Conservation (phyloP, 2,797 vertebrate genomes). For the Enteromius unitaeniatus region DNA sequence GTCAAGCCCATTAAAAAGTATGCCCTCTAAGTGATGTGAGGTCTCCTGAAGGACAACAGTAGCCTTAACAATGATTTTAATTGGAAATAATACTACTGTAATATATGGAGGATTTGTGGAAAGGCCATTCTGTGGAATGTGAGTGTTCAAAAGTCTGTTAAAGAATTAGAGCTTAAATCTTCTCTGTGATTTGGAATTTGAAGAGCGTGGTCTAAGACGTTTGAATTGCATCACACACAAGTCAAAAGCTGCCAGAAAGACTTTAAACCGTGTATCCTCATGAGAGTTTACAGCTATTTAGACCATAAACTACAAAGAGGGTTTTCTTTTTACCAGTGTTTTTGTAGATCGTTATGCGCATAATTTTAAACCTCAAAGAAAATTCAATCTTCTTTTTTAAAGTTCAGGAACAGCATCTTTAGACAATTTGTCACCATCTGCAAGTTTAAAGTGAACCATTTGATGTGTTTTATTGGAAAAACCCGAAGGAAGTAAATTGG, state of each 20-base stretch:
- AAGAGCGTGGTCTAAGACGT: slow-evolving; percentile 34
- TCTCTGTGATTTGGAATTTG: slow-evolving; percentile 38
- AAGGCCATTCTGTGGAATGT: slow-evolving; percentile 47
- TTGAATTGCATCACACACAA: slow-evolving; percentile 16
- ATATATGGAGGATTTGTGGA: slow-evolving; percentile 40
- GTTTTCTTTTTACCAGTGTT: slow-evolving; percentile 25
- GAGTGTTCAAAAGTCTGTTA: slow-evolving; percentile 33
- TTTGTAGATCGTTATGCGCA: background rate
- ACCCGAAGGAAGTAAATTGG: background rate
- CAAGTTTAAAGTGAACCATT: background rate
- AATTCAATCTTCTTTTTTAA: slow-evolving; percentile 18
- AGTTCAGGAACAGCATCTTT: slow-evolving; percentile 21
- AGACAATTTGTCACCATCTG: slow-evolving; percentile 18
- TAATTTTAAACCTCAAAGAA: slow-evolving; percentile 22
- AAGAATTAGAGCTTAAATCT: slow-evolving; percentile 40
- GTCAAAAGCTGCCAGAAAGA: slow-evolving; percentile 33
- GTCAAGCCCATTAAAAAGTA: slow-evolving; percentile 3
- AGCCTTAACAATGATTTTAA: slow-evolving; percentile 55
- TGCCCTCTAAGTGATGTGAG: background rate
- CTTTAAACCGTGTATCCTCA: slow-evolving; percentile 7
- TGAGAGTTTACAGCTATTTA: slow-evolving; percentile 34
- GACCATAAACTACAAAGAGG: slow-evolving; percentile 17
- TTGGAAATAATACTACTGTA: slow-evolving; percentile 44
- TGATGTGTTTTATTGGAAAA: slow-evolving; percentile 9
- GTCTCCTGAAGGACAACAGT: slow-evolving; percentile 1